These are phyloP conservation scores for Lontra canadensis DNA, from an alignment of 2,113 vertebrate genomes.

Conservation along the genomic window DNA sequence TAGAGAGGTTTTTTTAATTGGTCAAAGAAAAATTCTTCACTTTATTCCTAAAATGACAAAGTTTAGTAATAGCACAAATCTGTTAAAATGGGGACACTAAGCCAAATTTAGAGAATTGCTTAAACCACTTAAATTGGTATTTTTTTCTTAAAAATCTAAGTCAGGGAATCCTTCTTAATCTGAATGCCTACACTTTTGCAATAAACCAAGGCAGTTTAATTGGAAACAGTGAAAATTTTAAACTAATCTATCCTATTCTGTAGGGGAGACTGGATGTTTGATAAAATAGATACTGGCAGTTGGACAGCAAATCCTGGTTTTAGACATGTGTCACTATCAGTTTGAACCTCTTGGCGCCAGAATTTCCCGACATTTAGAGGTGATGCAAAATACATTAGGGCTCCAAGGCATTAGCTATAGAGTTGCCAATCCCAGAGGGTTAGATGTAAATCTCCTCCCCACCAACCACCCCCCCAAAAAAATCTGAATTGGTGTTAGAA, in stretches of 20 bases:
- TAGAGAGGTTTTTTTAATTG: not conserved
- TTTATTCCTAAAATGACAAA: slow-evolving; percentile 38
- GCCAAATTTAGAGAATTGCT: slow-evolving; percentile 52
- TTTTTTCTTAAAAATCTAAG: slow-evolving; percentile 67
- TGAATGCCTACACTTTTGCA: slow-evolving; percentile 59
- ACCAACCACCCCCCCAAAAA: not conserved
- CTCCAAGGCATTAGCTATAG: slow-evolving; percentile 78
- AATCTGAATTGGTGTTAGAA: slow-evolving; percentile 82
- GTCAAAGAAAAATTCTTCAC: slow-evolving; percentile 11
- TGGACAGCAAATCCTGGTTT: slow-evolving; percentile 70
- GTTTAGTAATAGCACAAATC: not conserved
- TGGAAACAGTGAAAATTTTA: slow-evolving; percentile 80
- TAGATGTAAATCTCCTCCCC: slow-evolving; percentile 73
- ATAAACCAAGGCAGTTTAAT: slow-evolving; percentile 75
- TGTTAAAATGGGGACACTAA: slow-evolving; percentile 37
- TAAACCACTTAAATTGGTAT: slow-evolving; percentile 3
- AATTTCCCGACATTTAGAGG: slow-evolving; percentile 80
- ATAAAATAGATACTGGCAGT: slow-evolving; percentile 83
- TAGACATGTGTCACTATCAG: slow-evolving; percentile 81
- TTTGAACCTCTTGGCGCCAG: slow-evolving; percentile 81
- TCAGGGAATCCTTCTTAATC: slow-evolving; percentile 55
- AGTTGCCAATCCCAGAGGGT: slow-evolving; percentile 80
- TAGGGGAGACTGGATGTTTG: slow-evolving; percentile 75
- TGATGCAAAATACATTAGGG: slow-evolving; percentile 86
- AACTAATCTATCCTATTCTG: slow-evolving; percentile 73